Base-by-base conservation (phyloP, 2,888 invertebrate genomes). In the Myathropa florea region DNA sequence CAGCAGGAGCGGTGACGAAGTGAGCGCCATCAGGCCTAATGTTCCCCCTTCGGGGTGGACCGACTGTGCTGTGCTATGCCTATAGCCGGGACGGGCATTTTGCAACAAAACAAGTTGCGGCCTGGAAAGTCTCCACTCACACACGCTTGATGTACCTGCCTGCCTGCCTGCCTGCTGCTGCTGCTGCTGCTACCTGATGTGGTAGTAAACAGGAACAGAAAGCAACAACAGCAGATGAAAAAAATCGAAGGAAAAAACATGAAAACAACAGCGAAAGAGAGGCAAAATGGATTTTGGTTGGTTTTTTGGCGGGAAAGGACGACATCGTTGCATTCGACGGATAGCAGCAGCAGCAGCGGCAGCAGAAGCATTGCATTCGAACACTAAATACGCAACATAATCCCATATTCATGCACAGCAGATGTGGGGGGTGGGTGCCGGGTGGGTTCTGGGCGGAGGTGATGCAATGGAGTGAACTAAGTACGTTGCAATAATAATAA, bases 221-320 rank as follows among this genome's bases (percentile, higher is more conserved):
- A 64, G 61, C n/a, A 76, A 64, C 7, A 63, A 65, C 57, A 67
- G 71, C 64, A 61, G 57, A 59, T 2, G 23, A 14, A 18, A 28
- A 30, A 36, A 59, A 28, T 23, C 26, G 30, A 14, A 63, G 28
- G 9, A 36, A 61, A 65, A 65, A 61, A 57, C 30, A 60, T 36
- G 59, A 14, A 33, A 63, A 39, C 30, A 60, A 28, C 39, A 33
- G n/a, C 30, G 30, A 80, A 73, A 63, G 57, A 64, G 28, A 70
- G 64, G 33, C 59, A 71, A 79, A 79, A 83, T 83, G 83, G 70
- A 83, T 86, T 79, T 86, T 86, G 24, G 39, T 46, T 24, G 57
- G 64, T 77, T 77, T n/a, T 85, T 86, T 86, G 86, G 86, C 86
- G 86, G 86, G 78, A 83, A 86, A 86, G 86, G 86, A 86, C 86